phyloP scores from a whole-genome alignment of 2,113 vertebrate genomes.

The Gila orcuttii region DNA sequence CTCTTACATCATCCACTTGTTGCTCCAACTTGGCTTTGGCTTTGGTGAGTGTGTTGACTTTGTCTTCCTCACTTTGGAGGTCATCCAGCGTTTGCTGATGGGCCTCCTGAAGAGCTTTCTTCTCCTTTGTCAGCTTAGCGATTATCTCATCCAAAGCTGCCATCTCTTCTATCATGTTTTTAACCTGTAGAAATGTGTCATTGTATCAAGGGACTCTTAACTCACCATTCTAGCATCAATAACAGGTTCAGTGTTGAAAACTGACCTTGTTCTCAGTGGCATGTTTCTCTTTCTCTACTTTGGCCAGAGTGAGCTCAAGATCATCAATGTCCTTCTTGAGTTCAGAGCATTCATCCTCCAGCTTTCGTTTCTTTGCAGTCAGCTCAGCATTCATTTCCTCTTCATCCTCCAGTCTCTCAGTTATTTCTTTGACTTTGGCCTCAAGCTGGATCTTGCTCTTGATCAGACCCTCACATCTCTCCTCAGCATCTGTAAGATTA shows the following conservation, averaged over 20 bases:
- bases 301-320: constrained; percentile 82
- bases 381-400: constrained; percentile 86
- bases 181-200: too few species aligned
- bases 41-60: constrained; percentile 80
- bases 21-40: constrained; percentile 81
- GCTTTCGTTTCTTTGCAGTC: constrained; percentile 82
- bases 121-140: too few species aligned
- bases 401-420: constrained; percentile 83
- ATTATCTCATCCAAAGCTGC: too few species aligned
- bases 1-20: constrained; percentile 80
- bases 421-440: constrained; percentile 86
- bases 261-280: constrained; percentile 90
- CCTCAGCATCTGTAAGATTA: constrained; percentile 81
- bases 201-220: too few species aligned
- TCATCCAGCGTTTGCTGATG: too few species aligned
- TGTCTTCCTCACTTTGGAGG: constrained; percentile 79
- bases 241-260: constrained; percentile 35
- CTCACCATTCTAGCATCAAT: too few species aligned
- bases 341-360: constrained; percentile 84
- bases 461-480: constrained; percentile 87
- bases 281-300: constrained; percentile 91
- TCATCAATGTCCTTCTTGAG: constrained; percentile 87
- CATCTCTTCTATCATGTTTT: too few species aligned
- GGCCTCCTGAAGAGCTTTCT: too few species aligned
- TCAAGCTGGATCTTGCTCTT: constrained; percentile 90